Evolutionary conservation across 2,113 vertebrate species (phyloP).

Genomic region (Pomatostomus ruficeps): DNA sequence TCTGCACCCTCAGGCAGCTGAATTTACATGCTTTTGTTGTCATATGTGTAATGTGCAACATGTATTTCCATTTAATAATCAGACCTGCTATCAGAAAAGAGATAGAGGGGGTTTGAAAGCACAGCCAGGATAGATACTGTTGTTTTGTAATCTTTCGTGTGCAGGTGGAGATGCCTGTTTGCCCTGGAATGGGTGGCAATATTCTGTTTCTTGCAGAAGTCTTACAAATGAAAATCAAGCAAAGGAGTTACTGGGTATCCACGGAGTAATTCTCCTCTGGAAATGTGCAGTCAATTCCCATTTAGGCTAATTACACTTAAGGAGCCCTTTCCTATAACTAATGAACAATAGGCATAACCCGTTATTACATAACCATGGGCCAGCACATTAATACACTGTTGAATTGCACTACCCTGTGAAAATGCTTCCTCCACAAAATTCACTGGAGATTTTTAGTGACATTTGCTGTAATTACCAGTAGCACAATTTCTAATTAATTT

Average conservation of each 20-base stretch:
- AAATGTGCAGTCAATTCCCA: constrained; percentile 47
- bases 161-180: background rate
- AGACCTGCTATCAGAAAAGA: background rate
- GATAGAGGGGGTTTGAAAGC: background rate
- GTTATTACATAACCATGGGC: constrained; percentile 48
- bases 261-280: constrained; percentile 10
- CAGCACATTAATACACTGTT: constrained; percentile 18
- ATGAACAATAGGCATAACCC: constrained; percentile 57
- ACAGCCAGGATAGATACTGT: background rate
- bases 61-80: background rate
- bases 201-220: constrained; percentile 9
- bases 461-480: constrained; percentile 73
- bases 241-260: constrained; percentile 11
- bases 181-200: background rate
- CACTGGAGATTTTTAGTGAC: constrained; percentile 70
- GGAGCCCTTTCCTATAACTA: constrained; percentile 47
- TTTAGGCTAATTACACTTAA: constrained; percentile 57
- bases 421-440: constrained; percentile 66
- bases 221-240: constrained; percentile 2
- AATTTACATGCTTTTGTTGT: constrained; percentile 18
- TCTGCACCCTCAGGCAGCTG: background rate
- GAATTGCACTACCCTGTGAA: constrained; percentile 33
- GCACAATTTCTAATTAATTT: constrained; percentile 72
- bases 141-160: background rate
- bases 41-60: background rate